Conservation (phyloP, 2,113 vertebrate genomes). For the Indicator maculatus region DNA sequence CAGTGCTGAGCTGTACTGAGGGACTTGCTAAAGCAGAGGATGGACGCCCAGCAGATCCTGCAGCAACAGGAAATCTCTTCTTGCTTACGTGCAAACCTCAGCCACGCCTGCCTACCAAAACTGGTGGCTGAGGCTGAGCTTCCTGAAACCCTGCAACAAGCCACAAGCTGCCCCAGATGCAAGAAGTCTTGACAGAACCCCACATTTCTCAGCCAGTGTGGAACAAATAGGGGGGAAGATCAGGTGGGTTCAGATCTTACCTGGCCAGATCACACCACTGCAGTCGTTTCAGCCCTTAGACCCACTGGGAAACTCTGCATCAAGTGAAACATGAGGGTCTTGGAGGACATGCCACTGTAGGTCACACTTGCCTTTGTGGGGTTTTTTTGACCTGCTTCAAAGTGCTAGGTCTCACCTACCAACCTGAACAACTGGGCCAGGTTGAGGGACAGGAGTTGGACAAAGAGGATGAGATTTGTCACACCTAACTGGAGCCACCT, state of each 20-base stretch:
- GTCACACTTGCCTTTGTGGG: too few relatives aligned
- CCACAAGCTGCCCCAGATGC: neutral
- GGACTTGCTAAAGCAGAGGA: neutral
- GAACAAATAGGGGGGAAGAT: neutral
- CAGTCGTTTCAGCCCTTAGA: neutral
- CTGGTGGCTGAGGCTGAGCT: neutral
- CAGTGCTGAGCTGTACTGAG: neutral
- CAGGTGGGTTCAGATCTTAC: rapidly evolving
- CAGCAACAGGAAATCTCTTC: neutral
- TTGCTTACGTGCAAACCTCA: neutral
- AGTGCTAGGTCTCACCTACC: neutral
- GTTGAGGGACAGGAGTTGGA: rapidly evolving
- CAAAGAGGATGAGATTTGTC: neutral
- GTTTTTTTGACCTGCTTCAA: neutral
- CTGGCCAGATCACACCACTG: rapidly evolving
- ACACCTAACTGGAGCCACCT: neutral
- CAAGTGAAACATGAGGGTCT: rapidly evolving
- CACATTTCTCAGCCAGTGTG: neutral
- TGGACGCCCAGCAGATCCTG: neutral
- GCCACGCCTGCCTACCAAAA: neutral
- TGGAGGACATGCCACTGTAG: neutral
- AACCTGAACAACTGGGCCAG: neutral
- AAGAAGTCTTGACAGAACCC: rapidly evolving
- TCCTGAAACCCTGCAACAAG: neutral
- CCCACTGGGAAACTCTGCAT: rapidly evolving